These are phyloP conservation scores for Phalacrocorax carbo DNA, from an alignment of 2,113 vertebrate species.

Conservation along the genomic window DNA sequence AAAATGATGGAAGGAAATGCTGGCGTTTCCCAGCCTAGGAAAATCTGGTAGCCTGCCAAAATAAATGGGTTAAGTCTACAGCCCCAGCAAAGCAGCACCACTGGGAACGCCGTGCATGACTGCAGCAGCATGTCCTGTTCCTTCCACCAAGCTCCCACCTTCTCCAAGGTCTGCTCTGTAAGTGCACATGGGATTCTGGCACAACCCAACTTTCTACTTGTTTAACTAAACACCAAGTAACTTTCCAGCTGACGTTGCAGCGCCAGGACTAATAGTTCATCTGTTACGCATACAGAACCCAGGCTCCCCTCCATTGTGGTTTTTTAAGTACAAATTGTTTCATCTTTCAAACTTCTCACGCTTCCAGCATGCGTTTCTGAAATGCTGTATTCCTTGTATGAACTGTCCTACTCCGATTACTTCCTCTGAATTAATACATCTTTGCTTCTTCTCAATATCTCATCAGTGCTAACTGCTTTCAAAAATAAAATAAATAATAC, in stretches of 20 bases:
- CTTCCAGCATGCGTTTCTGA: neutral
- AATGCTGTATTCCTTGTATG: neutral
- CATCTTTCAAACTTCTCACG: neutral
- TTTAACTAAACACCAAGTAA: neutral
- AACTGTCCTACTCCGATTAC: neutral
- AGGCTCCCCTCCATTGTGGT: too few relatives aligned
- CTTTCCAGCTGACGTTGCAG: too few relatives aligned
- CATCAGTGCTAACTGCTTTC: neutral
- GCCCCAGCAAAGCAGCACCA: neutral
- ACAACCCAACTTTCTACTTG: neutral
- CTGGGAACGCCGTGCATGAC: neutral
- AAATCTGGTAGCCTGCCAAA: neutral
- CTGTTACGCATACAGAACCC: neutral
- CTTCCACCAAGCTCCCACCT: neutral
- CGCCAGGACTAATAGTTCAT: too few relatives aligned
- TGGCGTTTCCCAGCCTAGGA: too few relatives aligned
- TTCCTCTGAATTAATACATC: neutral
- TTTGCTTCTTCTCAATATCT: neutral
- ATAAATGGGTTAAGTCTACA: fast-evolving
- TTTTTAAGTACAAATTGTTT: neutral
- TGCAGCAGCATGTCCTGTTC: fast-evolving
- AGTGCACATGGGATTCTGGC: too few relatives aligned
- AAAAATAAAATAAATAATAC: neutral
- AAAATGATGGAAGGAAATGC: fast-evolving
- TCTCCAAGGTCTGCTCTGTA: too few relatives aligned